phyloP scores from a whole-genome alignment of 2,888 invertebrate species.

The Saturnia japonica region DNA sequence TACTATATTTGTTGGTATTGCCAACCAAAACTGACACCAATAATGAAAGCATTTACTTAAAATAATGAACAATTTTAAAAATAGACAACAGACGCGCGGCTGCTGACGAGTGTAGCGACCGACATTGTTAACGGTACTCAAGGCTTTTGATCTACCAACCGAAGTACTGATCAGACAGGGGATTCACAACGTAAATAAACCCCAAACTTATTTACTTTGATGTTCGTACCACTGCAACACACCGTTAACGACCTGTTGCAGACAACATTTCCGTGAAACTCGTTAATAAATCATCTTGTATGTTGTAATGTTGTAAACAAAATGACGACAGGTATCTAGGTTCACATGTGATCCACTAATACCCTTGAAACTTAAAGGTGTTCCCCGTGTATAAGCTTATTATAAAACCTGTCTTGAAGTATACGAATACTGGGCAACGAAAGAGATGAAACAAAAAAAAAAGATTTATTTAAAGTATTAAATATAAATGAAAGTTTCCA shows the following conservation, averaged over 20 bases:
- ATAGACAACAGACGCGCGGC: neutral
- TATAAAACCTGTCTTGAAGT: too few relatives aligned
- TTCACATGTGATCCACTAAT: too few relatives aligned
- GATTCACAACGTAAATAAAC: constrained; percentile 8
- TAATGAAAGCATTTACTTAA: neutral
- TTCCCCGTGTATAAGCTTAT: too few relatives aligned
- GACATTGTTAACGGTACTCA: neutral
- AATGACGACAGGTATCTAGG: too few relatives aligned
- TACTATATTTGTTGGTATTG: too few relatives aligned
- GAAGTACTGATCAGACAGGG: neutral
- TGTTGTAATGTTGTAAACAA: too few relatives aligned
- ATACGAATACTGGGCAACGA: too few relatives aligned
- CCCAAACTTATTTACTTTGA: constrained; percentile 1
- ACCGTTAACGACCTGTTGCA: neutral
- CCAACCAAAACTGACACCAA: neutral
- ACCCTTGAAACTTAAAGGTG: too few relatives aligned
- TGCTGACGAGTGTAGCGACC: neutral
- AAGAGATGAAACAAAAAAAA: too few relatives aligned
- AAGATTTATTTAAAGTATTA: too few relatives aligned
- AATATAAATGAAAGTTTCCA: too few relatives aligned
- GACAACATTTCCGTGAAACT: neutral
- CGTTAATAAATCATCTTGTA: neutral
- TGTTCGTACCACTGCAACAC: neutral
- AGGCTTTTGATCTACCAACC: neutral
- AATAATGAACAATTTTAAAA: neutral